Evolutionary conservation across 1,140 invertebrate genomes (phyloP), one percentile per base, ranked within the genome.

Genomic region (Drosophila lacteicornis): DNA sequence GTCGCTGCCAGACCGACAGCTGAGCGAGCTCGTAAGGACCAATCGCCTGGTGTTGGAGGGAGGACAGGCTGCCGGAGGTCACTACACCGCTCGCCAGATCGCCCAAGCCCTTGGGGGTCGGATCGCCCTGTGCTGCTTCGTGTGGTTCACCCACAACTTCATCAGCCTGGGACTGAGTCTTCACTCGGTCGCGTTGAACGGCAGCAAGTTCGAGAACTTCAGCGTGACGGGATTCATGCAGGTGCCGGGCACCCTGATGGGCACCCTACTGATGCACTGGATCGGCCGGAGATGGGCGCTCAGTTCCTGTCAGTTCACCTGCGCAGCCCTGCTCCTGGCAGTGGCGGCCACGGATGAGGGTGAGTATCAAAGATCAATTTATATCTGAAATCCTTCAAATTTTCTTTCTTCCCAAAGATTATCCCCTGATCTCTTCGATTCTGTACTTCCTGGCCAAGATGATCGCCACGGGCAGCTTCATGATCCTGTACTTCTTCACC

Each of bases 121-220:
- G 19, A 93, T 96, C 56, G 82, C 94, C 2, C 93, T 94, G 19
- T 95, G 95, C 76, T 94, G 94, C 59, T 95, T 95, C 91, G 96
- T 94, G 86, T 97, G 95, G 96, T 92, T 95, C 3, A 94, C 94
- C 2, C 94, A 94, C 73, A 94, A 95, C 1, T 95, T 97, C 75
- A 94, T 97, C 1, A 97, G 96, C 85, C 96, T 97, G 91, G 97
- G 96, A 0, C 85, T 98, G 6, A 96, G 96, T 8, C 94, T 97
- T 56, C 97, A 97, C 84, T 95, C 96, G 0, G 95, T 95, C 6
- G 93, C 95, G 33, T 93, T 97, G 13, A 94, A 94, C 5, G 96
- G 96, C 27, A 94, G 96, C 82, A 95, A 94, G 78, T 96, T 96
- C 84, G 82, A 94, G 11, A 96, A 96, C 92, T 96, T 96, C 73